A percentile compares a stretch with the other conserved stretches of the same genome.
phyloP scores from a whole-genome alignment of 2,888 invertebrate genomes.

The Orthosia incerta region DNA sequence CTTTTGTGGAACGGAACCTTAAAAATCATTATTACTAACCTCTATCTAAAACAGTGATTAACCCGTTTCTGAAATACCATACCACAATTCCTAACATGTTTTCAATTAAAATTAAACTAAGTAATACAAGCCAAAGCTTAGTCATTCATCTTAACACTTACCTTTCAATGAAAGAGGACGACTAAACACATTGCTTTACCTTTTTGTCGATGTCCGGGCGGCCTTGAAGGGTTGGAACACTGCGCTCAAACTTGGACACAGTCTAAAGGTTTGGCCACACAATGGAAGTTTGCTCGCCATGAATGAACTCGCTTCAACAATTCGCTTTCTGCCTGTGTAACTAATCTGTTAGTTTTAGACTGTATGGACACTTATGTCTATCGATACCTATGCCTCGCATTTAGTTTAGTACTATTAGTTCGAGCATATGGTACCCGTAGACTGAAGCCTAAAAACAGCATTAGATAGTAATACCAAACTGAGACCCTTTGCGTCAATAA shows the following conservation, averaged over 20 bases:
- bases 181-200: constrained; percentile 28
- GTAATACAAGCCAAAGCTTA: background rate
- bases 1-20: no score
- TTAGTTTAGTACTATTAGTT: no score
- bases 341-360: no score
- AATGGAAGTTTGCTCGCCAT: background rate
- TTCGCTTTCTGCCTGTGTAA: background rate
- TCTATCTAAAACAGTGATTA: background rate
- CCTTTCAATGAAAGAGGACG: constrained; percentile 24
- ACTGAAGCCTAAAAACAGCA: no score
- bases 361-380: no score
- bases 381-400: no score
- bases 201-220: constrained; percentile 40
- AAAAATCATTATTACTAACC: no score
- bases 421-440: no score
- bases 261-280: constrained; percentile 18
- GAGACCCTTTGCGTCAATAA: no score
- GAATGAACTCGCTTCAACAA: background rate
- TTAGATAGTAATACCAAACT: no score
- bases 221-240: constrained; percentile 57
- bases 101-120: background rate
- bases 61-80: background rate
- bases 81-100: background rate
- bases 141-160: constrained; percentile 13
- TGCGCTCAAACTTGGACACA: constrained; percentile 39